Evolutionary conservation across 2,888 invertebrate species (phyloP).

Genomic region (Hirtodrosophila cameraria): DNA sequence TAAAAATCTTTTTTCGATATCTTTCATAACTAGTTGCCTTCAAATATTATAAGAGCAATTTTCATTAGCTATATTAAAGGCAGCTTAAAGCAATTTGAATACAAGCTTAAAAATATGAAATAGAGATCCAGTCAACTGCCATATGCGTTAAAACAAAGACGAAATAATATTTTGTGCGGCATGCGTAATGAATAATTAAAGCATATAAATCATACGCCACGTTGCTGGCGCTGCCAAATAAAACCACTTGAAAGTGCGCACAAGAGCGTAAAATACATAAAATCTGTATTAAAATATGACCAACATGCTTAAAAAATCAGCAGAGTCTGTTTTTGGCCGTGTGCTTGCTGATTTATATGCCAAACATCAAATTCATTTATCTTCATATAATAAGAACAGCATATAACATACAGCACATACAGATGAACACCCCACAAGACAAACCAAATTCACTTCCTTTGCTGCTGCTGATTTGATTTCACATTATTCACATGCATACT

Average conservation of each 20-base stretch:
- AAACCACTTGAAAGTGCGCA: constrained; percentile 61
- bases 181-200: constrained; percentile 69
- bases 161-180: constrained; percentile 18
- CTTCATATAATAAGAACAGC: constrained; percentile 62
- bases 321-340: constrained; percentile 20
- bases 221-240: constrained; percentile 45
- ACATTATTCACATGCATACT: constrained; percentile 36
- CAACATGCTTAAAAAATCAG: constrained; percentile 51
- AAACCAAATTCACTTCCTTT: constrained; percentile 19
- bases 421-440: constrained; percentile 8
- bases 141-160: constrained; percentile 11
- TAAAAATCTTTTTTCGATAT: too few species aligned
- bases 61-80: too few species aligned
- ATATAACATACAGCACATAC: not conserved
- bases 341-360: constrained; percentile 73
- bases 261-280: constrained; percentile 55
- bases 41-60: too few species aligned
- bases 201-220: constrained; percentile 70
- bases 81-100: not conserved
- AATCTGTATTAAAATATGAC: constrained; percentile 50
- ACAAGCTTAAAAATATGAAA: not conserved
- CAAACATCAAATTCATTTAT: constrained; percentile 77
- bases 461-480: constrained; percentile 50
- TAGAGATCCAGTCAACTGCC: too few species aligned
- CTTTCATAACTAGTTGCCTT: too few species aligned